Evolutionary conservation across 1,140 invertebrate species (phyloP).

Genomic region (Pseudomyrmex dendroicus): DNA sequence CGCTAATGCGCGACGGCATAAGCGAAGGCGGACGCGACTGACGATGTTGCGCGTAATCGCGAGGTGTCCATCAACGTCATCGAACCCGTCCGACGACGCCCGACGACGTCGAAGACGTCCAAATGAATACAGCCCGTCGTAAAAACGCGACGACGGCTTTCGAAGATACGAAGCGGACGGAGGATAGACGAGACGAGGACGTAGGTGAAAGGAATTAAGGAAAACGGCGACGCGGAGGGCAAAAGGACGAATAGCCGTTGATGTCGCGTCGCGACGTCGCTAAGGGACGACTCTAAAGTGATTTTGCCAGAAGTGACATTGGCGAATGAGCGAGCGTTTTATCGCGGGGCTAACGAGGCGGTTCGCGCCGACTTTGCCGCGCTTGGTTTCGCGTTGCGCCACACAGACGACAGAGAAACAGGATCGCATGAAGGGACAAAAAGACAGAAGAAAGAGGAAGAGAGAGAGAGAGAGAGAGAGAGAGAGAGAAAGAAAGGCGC

Average conservation of each 20-base stretch:
- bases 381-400: conserved; percentile 75
- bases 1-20: conserved; percentile 25
- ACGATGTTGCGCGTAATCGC: conserved; percentile 24
- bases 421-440: conserved; percentile 58
- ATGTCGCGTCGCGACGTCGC: conserved; percentile 32
- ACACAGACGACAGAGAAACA: conserved; percentile 77
- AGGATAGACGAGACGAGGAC: background rate
- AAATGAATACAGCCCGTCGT: conserved; percentile 43
- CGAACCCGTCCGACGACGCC: conserved; percentile 11
- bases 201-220: conserved; percentile 48
- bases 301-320: conserved; percentile 81
- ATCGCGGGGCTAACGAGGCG: conserved; percentile 82
- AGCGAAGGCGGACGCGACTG: background rate
- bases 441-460: conserved; percentile 64
- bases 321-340: conserved; percentile 78
- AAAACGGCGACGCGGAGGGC: conserved; percentile 45
- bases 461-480: conserved; percentile 34
- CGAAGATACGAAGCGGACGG: conserved; percentile 49
- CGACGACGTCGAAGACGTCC: conserved; percentile 35
- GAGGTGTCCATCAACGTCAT: conserved; percentile 41
- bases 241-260: conserved; percentile 28
- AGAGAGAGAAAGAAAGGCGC: conserved; percentile 71
- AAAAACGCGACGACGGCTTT: conserved; percentile 25
- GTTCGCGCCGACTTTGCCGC: conserved; percentile 68
- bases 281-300: conserved; percentile 74